phyloP scores from a whole-genome alignment of 2,797 vertebrate genomes.

The Sparus aurata region DNA sequence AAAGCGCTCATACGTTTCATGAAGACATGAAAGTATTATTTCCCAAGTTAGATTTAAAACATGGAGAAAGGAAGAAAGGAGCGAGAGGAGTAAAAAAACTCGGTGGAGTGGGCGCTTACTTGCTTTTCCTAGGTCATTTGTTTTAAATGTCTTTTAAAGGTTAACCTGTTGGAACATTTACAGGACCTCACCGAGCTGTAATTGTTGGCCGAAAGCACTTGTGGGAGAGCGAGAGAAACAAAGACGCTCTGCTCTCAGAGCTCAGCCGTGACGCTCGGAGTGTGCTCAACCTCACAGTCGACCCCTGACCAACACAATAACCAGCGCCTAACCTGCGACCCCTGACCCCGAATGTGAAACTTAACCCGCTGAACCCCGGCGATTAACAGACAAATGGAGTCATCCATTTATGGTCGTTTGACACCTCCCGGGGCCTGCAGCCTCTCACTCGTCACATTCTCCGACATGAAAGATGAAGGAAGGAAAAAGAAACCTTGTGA shows the following conservation, averaged over 20 bases:
- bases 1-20: constrained; percentile 21
- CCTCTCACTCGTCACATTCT: constrained; percentile 66
- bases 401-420: constrained; percentile 73
- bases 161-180: constrained; percentile 82
- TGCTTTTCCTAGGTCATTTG: constrained; percentile 71
- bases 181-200: constrained; percentile 58
- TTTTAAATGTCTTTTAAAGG: constrained; percentile 82
- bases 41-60: constrained; percentile 39
- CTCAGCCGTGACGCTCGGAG: constrained; percentile 33
- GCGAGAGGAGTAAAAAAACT: constrained; percentile 48
- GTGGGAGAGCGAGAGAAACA: constrained; percentile 40
- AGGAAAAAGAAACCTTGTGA: constrained; percentile 14
- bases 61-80: constrained; percentile 35
- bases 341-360: constrained; percentile 62
- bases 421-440: constrained; percentile 65
- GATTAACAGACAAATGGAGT: constrained; percentile 68
- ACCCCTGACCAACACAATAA: constrained; percentile 48
- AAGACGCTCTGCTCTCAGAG: constrained; percentile 32
- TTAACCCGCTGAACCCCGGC: constrained; percentile 56
- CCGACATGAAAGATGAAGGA: constrained; percentile 34
- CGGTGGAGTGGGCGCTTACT: constrained; percentile 36
- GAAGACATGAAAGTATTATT: constrained; percentile 22
- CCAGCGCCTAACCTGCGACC: constrained; percentile 60
- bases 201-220: constrained; percentile 66
- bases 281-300: constrained; percentile 59